phyloP scores from a whole-genome alignment of 2,888 invertebrate genomes.

The Hypolimnas misippus region DNA sequence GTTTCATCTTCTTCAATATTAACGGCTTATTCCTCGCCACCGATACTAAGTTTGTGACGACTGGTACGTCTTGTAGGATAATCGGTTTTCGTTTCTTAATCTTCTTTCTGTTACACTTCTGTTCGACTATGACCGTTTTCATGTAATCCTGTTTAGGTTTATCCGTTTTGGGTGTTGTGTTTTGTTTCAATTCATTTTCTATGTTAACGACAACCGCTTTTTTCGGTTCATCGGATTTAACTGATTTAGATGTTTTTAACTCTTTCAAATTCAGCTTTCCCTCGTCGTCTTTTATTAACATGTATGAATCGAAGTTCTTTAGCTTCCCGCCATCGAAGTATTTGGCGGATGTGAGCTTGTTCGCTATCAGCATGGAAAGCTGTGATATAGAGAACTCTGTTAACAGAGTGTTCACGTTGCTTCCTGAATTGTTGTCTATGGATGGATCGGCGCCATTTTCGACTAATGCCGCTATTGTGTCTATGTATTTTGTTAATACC shows the following conservation, averaged over 20 bases:
- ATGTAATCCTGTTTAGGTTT: not conserved
- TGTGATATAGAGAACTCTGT: conserved; percentile 64
- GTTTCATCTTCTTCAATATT: not conserved
- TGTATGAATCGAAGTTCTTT: conserved; percentile 46
- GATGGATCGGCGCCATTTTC: conserved; percentile 71
- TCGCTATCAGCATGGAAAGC: conserved; percentile 60
- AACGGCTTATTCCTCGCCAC: not conserved
- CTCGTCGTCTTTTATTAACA: conserved; percentile 54
- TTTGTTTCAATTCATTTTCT: not conserved
- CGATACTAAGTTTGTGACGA: conserved; percentile 16
- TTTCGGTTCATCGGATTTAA: not conserved
- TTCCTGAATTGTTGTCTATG: conserved; percentile 71
- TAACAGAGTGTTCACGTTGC: conserved; percentile 69
- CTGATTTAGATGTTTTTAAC: conserved; percentile 16
- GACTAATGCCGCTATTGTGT: conserved; percentile 69
- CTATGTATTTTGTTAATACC: conserved; percentile 56
- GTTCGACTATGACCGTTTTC: not conserved
- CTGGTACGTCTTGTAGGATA: conserved; percentile 25
- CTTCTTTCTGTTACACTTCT: not conserved
- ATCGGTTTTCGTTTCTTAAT: conserved; percentile 1
- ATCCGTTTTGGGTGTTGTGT: not conserved
- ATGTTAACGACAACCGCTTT: not conserved
- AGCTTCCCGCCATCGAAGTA: conserved; percentile 39
- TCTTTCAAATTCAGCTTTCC: conserved; percentile 49
- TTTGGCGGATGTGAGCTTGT: conserved; percentile 51